Evolutionary conservation across 1,140 invertebrate species (phyloP).

Genomic region (Polypedilum pembai): DNA sequence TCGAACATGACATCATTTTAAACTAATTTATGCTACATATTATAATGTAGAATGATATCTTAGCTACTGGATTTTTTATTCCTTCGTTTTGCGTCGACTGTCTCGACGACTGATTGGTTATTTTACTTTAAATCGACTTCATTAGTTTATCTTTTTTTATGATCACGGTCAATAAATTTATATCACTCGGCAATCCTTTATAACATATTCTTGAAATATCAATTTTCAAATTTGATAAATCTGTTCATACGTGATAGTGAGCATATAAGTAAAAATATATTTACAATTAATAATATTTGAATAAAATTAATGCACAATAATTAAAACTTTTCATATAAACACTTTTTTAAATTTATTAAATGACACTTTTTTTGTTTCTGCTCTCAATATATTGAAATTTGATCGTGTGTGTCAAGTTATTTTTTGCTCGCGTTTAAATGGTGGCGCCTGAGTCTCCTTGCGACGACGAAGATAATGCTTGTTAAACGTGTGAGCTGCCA

Average conservation of each 20-base stretch:
- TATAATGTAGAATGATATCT: neutral
- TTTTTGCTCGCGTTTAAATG: neutral
- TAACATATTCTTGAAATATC: neutral
- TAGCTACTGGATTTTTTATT: neutral
- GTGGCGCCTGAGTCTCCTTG: neutral
- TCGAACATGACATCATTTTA: no score
- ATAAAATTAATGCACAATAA: no score
- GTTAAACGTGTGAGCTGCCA: neutral
- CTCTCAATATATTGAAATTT: neutral
- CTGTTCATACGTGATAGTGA: no score
- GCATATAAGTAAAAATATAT: no score
- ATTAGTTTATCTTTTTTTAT: constrained; percentile 14
- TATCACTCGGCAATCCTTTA: neutral
- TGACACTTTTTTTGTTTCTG: no score
- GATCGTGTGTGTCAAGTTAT: neutral
- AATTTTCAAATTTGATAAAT: neutral
- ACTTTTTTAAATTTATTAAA: no score
- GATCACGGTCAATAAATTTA: neutral
- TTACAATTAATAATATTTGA: no score
- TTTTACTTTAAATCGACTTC: neutral
- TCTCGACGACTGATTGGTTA: neutral
- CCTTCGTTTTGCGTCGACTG: neutral
- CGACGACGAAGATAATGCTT: neutral
- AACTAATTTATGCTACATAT: neutral
- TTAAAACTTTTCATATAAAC: no score